phyloP scores from a whole-genome alignment of 1,140 invertebrate species.

The Drosophila chauvacae region DNA sequence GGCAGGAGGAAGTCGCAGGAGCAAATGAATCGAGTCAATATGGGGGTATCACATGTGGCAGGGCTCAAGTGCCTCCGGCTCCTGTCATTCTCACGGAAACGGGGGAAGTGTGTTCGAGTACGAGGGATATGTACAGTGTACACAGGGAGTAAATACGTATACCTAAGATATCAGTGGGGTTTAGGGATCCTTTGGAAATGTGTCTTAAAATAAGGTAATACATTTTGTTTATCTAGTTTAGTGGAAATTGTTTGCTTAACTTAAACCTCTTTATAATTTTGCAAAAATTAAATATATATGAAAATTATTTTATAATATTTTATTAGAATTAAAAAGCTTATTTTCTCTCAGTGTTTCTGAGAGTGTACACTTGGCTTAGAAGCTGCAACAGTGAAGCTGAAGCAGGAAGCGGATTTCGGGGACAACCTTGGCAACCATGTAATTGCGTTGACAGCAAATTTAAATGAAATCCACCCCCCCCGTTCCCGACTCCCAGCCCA shows the following conservation, averaged over 20 bases:
- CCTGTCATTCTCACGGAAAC: conserved; percentile 2
- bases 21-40: conserved; percentile 69
- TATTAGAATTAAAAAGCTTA: no score
- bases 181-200: no score
- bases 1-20: conserved; percentile 30
- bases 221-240: no score
- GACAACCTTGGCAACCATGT: conserved; percentile 61
- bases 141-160: background rate
- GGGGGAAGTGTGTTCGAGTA: background rate
- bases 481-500: conserved; percentile 1
- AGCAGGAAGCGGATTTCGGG: conserved; percentile 46
- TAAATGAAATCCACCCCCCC: conserved; percentile 71
- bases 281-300: background rate
- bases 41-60: conserved; percentile 45
- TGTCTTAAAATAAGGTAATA: no score
- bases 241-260: no score
- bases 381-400: conserved; percentile 23
- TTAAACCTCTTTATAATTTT: background rate
- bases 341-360: background rate
- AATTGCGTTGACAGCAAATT: conserved; percentile 83
- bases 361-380: conserved; percentile 4
- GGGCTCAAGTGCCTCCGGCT: conserved; percentile 37
- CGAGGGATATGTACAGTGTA: background rate
- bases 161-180: no score
- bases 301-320: background rate